These are phyloP conservation scores for Emys orbicularis DNA, from an alignment of 2,797 vertebrate genomes.

Conservation along the genomic window DNA sequence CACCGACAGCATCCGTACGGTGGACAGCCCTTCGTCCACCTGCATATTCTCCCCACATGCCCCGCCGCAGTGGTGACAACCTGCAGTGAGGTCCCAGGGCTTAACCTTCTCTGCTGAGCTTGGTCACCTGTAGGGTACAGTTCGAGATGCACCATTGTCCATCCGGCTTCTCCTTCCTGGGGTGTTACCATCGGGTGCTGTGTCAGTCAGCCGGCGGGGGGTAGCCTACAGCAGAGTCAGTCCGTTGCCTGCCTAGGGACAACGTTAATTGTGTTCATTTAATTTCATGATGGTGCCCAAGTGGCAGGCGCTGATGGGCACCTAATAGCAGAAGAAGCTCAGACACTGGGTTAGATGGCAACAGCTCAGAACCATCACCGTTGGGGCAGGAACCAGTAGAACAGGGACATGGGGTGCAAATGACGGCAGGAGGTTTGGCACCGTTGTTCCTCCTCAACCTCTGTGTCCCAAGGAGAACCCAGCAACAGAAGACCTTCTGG, in stretches of 20 bases:
- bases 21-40: background rate
- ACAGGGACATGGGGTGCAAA: background rate
- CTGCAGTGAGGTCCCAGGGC: background rate
- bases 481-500: background rate
- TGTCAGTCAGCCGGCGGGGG: background rate
- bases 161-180: background rate
- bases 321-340: background rate
- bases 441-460: background rate
- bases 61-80: background rate
- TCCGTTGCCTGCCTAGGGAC: background rate
- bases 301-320: background rate
- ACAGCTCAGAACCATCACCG: background rate
- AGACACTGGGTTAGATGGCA: background rate
- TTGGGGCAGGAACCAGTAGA: background rate
- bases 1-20: background rate
- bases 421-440: background rate
- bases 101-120: background rate
- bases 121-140: background rate
- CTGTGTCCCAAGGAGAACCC: background rate
- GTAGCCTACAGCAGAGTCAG: background rate
- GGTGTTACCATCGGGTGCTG: background rate
- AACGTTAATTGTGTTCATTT: background rate
- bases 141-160: background rate
- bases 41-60: background rate
- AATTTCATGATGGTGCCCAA: background rate